Conservation (phyloP, 2,797 vertebrate species). For the Toxotes lorentzi region DNA sequence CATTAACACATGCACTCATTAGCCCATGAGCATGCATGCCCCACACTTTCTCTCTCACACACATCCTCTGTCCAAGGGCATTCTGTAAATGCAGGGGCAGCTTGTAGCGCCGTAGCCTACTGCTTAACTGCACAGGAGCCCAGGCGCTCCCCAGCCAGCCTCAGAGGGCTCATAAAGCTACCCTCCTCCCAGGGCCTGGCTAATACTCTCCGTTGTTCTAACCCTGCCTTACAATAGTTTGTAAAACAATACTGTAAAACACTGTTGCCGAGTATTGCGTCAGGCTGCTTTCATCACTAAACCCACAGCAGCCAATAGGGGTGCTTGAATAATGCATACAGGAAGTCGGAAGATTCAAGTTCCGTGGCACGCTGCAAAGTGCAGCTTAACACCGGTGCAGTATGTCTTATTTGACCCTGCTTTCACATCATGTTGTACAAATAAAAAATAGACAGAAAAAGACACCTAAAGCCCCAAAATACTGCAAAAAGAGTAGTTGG, state of each 20-base stretch:
- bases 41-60: conserved; percentile 75
- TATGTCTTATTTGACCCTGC: conserved; percentile 53
- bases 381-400: conserved; percentile 33
- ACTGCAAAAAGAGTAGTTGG: conserved; percentile 9
- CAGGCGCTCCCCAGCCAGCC: conserved; percentile 69
- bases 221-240: conserved; percentile 80
- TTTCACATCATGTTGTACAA: conserved; percentile 23
- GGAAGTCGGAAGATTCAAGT: conserved; percentile 74
- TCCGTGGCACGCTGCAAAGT: conserved; percentile 53
- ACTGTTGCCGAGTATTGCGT: conserved; percentile 82
- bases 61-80: conserved; percentile 84
- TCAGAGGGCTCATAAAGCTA: conserved; percentile 85
- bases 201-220: conserved; percentile 80
- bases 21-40: conserved; percentile 82
- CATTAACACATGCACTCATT: conserved; percentile 87
- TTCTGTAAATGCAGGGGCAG: conserved; percentile 83
- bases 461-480: conserved; percentile 16
- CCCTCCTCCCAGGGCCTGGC: conserved; percentile 75
- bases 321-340: conserved; percentile 82
- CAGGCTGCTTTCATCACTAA: conserved; percentile 83
- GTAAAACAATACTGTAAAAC: conserved; percentile 86
- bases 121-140: conserved; percentile 82
- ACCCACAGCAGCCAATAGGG: conserved; percentile 78
- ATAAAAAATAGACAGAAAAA: conserved; percentile 27
- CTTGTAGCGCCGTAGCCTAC: conserved; percentile 75